Conservation (phyloP, 1,140 invertebrate genomes). For the Aphaenogaster rudis region DNA sequence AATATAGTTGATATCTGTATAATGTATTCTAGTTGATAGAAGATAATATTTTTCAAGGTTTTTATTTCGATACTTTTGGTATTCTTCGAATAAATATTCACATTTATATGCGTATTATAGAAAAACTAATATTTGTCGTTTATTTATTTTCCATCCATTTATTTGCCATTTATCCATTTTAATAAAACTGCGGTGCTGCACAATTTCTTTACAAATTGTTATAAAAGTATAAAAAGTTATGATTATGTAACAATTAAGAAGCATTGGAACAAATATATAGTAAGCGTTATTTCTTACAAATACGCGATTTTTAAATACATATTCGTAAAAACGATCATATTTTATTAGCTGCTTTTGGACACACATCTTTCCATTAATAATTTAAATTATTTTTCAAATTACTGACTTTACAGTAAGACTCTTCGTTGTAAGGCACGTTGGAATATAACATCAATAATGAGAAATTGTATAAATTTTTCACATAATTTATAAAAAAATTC, state of each 20-base stretch:
- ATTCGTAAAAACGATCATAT: constrained; percentile 3
- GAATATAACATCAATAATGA: not conserved
- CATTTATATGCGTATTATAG: not conserved
- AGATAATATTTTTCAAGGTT: constrained; percentile 12
- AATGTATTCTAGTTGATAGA: not conserved
- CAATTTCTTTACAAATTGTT: constrained; percentile 44
- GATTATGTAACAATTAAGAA: constrained; percentile 48
- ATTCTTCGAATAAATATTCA: constrained; percentile 6
- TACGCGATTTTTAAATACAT: not conserved
- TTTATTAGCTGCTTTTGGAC: not conserved
- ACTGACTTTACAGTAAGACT: not conserved
- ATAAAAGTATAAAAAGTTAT: constrained; percentile 55
- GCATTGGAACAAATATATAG: constrained; percentile 4
- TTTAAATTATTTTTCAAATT: not conserved
- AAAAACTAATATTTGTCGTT: not conserved
- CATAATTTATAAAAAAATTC: not conserved
- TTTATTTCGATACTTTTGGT: not conserved
- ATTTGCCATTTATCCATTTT: constrained; percentile 45
- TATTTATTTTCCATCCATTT: constrained; percentile 25
- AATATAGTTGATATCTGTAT: too few relatives aligned
- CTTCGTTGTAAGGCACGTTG: not conserved
- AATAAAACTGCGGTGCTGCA: constrained; percentile 9
- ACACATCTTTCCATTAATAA: constrained; percentile 22
- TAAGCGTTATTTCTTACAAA: constrained; percentile 23
- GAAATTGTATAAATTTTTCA: not conserved